Evolutionary conservation across 2,888 invertebrate species (phyloP).

Genomic region (Temnothorax ravouxi): DNA sequence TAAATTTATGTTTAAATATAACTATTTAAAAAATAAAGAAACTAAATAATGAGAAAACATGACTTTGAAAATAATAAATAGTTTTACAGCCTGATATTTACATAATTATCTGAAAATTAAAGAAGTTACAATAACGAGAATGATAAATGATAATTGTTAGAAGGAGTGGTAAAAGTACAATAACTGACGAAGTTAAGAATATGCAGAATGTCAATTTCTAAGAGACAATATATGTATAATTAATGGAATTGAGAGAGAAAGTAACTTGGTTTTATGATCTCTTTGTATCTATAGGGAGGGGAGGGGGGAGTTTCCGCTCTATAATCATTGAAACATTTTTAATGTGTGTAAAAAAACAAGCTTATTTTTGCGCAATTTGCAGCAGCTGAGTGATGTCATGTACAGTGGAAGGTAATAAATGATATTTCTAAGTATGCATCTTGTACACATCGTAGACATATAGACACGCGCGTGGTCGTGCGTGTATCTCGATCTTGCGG

Average conservation of each 20-base stretch:
- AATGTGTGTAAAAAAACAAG: neutral
- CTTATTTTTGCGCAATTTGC: conserved; percentile 28
- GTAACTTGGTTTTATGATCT: neutral
- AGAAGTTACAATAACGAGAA: neutral
- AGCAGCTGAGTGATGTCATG: conserved; percentile 7
- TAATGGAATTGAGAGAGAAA: conserved; percentile 7
- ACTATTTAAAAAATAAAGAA: neutral
- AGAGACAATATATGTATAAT: conserved; percentile 16
- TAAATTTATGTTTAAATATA: neutral
- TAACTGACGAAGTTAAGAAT: neutral
- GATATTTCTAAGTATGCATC: conserved; percentile 21
- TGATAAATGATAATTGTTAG: neutral
- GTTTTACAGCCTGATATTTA: neutral
- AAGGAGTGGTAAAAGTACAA: neutral
- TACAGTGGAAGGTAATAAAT: neutral
- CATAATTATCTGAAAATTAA: neutral
- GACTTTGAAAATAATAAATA: neutral
- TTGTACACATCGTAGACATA: conserved; percentile 19
- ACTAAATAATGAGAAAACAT: neutral
- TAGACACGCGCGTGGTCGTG: conserved; percentile 19
- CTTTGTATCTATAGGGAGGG: neutral
- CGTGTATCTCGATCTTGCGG: conserved; percentile 45
- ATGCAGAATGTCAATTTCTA: neutral
- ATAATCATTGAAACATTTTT: conserved; percentile 11
- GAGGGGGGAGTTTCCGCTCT: neutral